phyloP scores from a whole-genome alignment of 2,113 vertebrate species.

The Parotia lawesii region DNA sequence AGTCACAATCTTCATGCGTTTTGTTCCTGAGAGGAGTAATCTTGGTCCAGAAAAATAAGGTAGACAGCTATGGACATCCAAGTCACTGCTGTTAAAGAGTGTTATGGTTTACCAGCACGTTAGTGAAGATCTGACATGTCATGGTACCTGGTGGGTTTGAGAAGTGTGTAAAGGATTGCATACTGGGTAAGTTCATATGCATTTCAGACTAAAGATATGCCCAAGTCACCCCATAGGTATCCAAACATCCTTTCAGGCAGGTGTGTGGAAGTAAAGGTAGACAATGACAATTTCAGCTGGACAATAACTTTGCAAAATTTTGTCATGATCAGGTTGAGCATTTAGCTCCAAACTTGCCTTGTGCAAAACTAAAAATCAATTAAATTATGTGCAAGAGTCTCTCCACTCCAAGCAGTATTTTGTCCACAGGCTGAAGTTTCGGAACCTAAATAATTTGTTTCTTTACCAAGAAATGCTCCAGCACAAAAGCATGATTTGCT shows the following conservation, averaged over 20 bases:
- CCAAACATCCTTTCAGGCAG: neutral
- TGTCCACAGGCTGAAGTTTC: neutral
- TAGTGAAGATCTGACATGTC: neutral
- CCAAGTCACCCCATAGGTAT: neutral
- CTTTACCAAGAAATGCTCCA: neutral
- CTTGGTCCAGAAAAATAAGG: neutral
- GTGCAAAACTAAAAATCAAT: neutral
- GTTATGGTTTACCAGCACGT: neutral
- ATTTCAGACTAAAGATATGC: neutral
- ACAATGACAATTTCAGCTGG: rapidly evolving
- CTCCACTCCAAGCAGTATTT: neutral
- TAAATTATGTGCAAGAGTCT: neutral
- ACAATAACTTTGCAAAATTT: neutral
- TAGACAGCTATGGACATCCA: neutral
- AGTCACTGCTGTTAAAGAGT: neutral
- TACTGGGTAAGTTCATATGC: neutral
- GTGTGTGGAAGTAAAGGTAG: neutral
- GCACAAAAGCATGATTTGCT: neutral
- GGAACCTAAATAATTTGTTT: neutral
- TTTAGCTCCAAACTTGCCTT: neutral
- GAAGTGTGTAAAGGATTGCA: neutral
- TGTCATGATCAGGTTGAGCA: neutral
- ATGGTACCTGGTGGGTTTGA: neutral
- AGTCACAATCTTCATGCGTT: neutral
- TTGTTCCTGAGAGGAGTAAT: neutral